Evolutionary conservation across 23 tunicate species (phyloP), one percentile per base, ranked within the genome.

Genomic region (Trididemnum miniatum): DNA sequence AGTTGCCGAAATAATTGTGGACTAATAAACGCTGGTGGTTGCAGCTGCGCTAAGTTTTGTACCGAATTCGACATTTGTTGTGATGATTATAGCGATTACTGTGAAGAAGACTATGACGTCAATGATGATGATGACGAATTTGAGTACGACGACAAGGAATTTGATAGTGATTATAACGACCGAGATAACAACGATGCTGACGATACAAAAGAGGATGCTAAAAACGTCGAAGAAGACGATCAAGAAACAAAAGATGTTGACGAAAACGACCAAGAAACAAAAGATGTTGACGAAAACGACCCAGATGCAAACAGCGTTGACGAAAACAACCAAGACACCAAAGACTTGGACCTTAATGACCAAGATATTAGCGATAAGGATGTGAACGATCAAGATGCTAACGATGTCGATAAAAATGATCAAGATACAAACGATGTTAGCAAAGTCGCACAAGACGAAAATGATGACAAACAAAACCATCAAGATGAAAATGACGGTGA

Each of bases 131-230:
- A 24, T 31, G 76, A 71, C 30, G 37, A 71, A 3, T 20, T 3
- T 75, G 80, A 75, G 40, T 15, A 75, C 30, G 27, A 4, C 20
- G 30, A 75, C 30, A 32, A 75, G 40, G 71, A 27, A 9, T 29
- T 20, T 75, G 80, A 75, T 75, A 32, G 3, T 75, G 80, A 75
- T 40, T 18, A 75, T 40, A 32, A 27, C 40, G 80, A 75, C 30
- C 24, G 40, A 9, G 80, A 27, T 44, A 18, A 40, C 9, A 71
- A 40, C 30, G 71, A 4, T 75, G 80, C 40, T 40, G 80, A 38
- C 40, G 80, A 24, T 9, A 35, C 7, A 9, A 32, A 75, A 9
- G 80, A 44, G 26, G 71, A 75, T 18, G 26, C 3, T 71, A 44
- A 71, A 25, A 44, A 71, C 22, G 44, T 27, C 30, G n/a, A 30